Evolutionary conservation across 2,797 vertebrate species (phyloP), one percentile per base, ranked within the genome.

Genomic region (Peromyscus melanophrys): DNA sequence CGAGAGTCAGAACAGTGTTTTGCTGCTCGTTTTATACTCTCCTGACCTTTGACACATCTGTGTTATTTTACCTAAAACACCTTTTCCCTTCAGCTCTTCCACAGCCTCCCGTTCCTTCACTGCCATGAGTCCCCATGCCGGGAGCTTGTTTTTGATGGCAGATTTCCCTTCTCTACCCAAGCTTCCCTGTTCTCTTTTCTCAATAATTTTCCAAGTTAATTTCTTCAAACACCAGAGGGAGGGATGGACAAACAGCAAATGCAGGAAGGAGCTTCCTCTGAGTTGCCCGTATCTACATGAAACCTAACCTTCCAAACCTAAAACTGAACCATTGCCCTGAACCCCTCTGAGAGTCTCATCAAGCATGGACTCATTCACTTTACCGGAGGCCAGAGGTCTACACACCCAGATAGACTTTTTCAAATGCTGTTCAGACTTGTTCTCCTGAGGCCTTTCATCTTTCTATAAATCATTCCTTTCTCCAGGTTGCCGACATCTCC

Each of bases 71-170:
- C 77, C 40, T 63, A 37, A 49, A 63, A 17, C 23, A 3, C 46
- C 57, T 65, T 43, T 63, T 23, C 73, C 73, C 57, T 89, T 29
- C 4, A 76, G 55, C 43, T 65, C n/a, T 10, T 27, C 19, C 19
- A 4, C 3, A 43, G 40, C 21, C 2, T 31, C 55, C 57, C 19
- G 6, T 82, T 31, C 40, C 19, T 12, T 7, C 61, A 34, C 3
- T 46, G 43, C 19, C 46, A 16, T 2, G 19, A n/a, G 4, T 17
- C 34, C 23, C 31, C 12, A 0, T 1, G 5, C 59, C 25, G 1
- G 67, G 85, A 78, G 14, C 59, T 49, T 17, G 14, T 46, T 8
- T 46, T 25, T 63, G 37, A 19, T 59, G 16, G 12, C 5, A 46
- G 43, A 52, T 31, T 43, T 85, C 46, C 86, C 8, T 59, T 59